Percentiles rank a stretch among this genome's conserved stretches.
These are phyloP conservation scores for Campoletis sonorensis DNA, from an alignment of 1,140 invertebrate species.

Conservation along the genomic window DNA sequence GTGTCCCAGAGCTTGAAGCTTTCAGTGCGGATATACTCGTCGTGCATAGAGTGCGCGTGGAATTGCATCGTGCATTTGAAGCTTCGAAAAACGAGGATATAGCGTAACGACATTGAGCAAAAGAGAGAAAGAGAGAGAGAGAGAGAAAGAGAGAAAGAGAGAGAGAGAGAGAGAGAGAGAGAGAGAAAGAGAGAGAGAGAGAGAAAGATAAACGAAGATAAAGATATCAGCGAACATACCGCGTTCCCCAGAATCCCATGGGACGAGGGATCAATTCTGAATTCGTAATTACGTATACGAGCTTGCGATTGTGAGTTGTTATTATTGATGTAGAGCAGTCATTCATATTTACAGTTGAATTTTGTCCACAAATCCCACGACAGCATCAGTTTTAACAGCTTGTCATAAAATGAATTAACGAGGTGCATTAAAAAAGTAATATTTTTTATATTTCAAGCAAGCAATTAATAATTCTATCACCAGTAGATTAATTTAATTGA, in stretches of 20 bases:
- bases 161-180: neutral
- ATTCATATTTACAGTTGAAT: neutral
- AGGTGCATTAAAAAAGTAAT: neutral
- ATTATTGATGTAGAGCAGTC: neutral
- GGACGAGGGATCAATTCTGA: neutral
- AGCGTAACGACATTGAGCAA: neutral
- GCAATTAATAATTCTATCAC: too few species aligned
- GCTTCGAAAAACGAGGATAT: slow-evolving; percentile 8
- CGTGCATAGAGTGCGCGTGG: neutral
- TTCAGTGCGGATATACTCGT: neutral
- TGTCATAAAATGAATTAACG: neutral
- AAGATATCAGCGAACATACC: neutral
- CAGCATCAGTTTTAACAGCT: neutral
- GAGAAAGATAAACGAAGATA: slow-evolving; percentile 4
- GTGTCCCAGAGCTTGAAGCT: neutral
- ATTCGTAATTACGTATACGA: slow-evolving; percentile 6
- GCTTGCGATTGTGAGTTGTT: neutral
- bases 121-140: neutral
- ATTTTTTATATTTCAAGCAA: neutral
- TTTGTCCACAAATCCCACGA: neutral
- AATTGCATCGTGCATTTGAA: neutral
- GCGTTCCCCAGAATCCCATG: neutral
- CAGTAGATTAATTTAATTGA: too few species aligned
- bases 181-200: slow-evolving; percentile 10
- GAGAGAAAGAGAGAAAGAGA: neutral